Conservation (phyloP, 2,113 vertebrate species). For the Sylvilagus bachmani region DNA sequence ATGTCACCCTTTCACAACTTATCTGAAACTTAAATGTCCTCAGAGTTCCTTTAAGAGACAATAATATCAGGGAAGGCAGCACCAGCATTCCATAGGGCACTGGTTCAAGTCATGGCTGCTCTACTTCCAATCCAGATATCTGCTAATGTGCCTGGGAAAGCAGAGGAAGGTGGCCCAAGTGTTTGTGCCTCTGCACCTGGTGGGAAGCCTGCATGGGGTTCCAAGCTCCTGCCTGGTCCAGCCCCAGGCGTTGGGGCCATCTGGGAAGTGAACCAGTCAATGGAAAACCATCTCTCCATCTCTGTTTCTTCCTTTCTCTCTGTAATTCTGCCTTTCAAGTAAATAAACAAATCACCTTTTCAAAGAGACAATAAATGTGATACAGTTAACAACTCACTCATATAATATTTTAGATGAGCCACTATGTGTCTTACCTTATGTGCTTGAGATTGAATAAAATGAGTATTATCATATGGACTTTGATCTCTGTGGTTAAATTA, state of each 20-base stretch:
- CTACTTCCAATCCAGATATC: too few relatives aligned
- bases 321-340: not conserved
- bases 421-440: not conserved
- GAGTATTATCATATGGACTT: not conserved
- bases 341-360: not conserved
- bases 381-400: not conserved
- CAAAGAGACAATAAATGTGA: not conserved
- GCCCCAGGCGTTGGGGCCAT: too few relatives aligned
- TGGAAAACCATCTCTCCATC: too few relatives aligned
- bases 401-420: not conserved
- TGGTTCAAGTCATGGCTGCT: too few relatives aligned
- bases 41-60: not conserved
- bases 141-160: too few relatives aligned
- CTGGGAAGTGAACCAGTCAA: too few relatives aligned
- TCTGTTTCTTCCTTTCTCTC: too few relatives aligned
- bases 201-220: too few relatives aligned
- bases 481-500: not conserved
- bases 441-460: conserved; percentile 45
- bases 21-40: not conserved
- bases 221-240: too few relatives aligned
- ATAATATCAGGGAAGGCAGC: not conserved
- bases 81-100: too few relatives aligned
- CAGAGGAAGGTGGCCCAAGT: too few relatives aligned
- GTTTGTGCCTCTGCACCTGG: too few relatives aligned
- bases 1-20: not conserved